Percentiles rank a stretch among this genome's conserved stretches.
Evolutionary conservation across 1,140 invertebrate genomes (phyloP).

Genomic region (Polyergus mexicanus): DNA sequence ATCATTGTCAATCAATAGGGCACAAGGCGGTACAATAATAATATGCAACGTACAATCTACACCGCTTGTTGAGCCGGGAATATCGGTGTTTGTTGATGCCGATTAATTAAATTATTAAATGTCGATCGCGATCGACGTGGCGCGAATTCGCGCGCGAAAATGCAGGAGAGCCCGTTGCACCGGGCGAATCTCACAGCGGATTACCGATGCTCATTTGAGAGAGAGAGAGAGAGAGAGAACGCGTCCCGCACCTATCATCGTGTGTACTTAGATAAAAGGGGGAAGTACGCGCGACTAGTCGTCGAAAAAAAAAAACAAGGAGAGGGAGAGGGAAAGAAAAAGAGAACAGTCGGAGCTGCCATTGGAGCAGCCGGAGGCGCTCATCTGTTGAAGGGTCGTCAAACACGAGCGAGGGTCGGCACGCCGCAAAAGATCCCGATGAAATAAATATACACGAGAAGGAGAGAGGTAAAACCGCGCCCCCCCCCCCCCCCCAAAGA

Average conservation of each 20-base stretch:
- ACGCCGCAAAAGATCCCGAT: slow-evolving; percentile 47
- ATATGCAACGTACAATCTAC: background rate
- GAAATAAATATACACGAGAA: slow-evolving; percentile 39
- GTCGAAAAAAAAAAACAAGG: slow-evolving; percentile 25
- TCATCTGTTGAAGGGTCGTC: slow-evolving; percentile 49
- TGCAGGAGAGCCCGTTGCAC: background rate
- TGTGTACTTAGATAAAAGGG: slow-evolving; percentile 33
- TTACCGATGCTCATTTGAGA: slow-evolving; percentile 63
- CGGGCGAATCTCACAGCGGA: slow-evolving; percentile 45
- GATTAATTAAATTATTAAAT: slow-evolving; percentile 46
- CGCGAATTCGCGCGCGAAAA: slow-evolving; percentile 50
- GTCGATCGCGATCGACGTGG: slow-evolving; percentile 51
- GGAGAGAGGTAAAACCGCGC: background rate
- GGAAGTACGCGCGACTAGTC: slow-evolving; percentile 38
- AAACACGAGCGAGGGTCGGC: slow-evolving; percentile 26
- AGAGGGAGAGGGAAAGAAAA: background rate
- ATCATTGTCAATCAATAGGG: background rate
- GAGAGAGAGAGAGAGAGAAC: slow-evolving; percentile 2
- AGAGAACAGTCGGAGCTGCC: slow-evolving; percentile 35
- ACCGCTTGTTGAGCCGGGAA: background rate
- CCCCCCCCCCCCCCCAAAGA: slow-evolving; percentile 15
- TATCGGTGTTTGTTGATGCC: background rate
- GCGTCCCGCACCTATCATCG: slow-evolving; percentile 8
- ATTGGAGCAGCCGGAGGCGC: slow-evolving; percentile 8
- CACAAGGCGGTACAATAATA: background rate